Evolutionary conservation across 2,113 vertebrate species (phyloP).

Genomic region (Suncus etruscus): DNA sequence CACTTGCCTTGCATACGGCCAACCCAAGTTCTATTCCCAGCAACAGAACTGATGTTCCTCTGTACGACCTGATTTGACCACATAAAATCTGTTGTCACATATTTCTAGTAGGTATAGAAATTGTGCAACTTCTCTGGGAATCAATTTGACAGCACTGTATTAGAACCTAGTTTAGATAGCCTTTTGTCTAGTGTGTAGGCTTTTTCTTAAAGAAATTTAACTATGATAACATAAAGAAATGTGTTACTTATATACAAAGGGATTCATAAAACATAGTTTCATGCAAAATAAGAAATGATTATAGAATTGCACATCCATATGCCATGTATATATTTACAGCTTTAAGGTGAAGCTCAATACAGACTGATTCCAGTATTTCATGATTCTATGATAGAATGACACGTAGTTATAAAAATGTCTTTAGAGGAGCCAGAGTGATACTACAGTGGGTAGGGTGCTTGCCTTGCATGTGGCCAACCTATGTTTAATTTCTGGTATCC

Average conservation of each 20-base stretch:
- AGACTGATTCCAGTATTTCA: not conserved
- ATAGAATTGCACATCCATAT: not conserved
- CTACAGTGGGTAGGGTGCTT: too few relatives aligned
- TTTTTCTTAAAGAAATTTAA: conserved; percentile 22
- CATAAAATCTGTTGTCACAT: not conserved
- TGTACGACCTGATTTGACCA: too few relatives aligned
- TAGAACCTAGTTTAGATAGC: not conserved
- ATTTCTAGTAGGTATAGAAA: not conserved
- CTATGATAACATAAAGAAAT: not conserved
- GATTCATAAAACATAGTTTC: not conserved
- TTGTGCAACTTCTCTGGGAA: not conserved
- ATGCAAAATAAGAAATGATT: conserved; percentile 10
- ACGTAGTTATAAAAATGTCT: conserved; percentile 45
- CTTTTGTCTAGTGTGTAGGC: not conserved
- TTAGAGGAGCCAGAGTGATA: too few relatives aligned
- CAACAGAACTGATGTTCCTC: too few relatives aligned
- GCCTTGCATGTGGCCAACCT: too few relatives aligned
- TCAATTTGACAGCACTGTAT: not conserved
- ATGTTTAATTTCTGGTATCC: too few relatives aligned
- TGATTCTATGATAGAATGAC: conserved; percentile 5
- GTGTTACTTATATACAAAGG: not conserved
- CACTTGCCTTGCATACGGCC: too few relatives aligned
- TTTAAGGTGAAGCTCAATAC: not conserved
- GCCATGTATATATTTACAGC: not conserved
- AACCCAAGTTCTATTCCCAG: too few relatives aligned